phyloP scores from a whole-genome alignment of 2,113 vertebrate genomes.

The Perca flavescens region DNA sequence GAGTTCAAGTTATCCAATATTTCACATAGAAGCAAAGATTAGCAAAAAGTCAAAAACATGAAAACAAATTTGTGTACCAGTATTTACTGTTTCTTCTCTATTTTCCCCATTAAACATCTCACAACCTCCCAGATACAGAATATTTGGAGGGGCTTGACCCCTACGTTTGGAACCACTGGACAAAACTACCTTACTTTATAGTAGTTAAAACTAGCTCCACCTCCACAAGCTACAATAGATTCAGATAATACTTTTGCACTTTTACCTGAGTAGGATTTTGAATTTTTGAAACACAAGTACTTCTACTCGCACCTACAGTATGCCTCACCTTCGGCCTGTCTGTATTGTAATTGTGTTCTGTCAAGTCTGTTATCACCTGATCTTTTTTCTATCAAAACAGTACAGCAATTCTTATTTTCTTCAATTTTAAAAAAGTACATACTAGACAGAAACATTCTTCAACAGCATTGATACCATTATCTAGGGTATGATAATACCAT shows the following conservation, averaged over 20 bases:
- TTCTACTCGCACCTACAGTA: neutral
- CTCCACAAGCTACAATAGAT: no score
- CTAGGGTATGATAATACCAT: neutral
- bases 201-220: no score
- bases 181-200: neutral
- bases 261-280: no score
- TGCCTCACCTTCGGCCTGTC: neutral
- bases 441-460: constrained; percentile 2
- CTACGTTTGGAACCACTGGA: neutral
- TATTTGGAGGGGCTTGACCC: no score
- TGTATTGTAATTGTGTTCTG: neutral
- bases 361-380: neutral
- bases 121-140: neutral
- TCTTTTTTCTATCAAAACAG: neutral
- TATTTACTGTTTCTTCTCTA: neutral
- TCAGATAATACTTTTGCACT: no score
- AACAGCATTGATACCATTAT: neutral
- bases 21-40: neutral
- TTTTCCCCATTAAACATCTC: neutral
- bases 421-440: neutral
- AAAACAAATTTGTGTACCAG: neutral
- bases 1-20: neutral
- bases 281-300: neutral
- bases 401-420: neutral
- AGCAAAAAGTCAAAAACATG: neutral